Conservation (phyloP, 2,113 vertebrate species). For the Alouatta palliata region DNA sequence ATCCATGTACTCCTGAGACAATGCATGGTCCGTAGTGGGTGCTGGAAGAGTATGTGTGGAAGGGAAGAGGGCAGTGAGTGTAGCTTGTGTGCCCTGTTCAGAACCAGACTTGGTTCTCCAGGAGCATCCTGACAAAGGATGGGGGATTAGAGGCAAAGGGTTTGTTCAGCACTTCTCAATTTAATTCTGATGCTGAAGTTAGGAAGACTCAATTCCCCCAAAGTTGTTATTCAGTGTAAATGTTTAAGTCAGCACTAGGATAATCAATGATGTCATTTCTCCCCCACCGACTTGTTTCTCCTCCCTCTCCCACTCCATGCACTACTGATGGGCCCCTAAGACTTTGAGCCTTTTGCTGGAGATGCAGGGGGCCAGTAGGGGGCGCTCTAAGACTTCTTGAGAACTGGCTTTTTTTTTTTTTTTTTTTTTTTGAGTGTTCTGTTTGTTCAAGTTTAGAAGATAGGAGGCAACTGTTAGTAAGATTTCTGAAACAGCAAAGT, state of each 20-base stretch:
- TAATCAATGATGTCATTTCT: not conserved
- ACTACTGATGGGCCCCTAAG: not conserved
- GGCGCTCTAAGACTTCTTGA: conserved; percentile 13
- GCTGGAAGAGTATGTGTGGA: not conserved
- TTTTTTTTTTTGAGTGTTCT: not conserved
- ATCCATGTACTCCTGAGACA: not conserved
- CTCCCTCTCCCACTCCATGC: not conserved
- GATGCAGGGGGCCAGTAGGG: conserved; percentile 23
- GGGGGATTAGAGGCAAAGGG: not conserved
- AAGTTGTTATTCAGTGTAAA: not conserved
- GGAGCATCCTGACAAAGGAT: not conserved
- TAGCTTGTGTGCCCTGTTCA: no score
- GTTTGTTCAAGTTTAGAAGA: not conserved
- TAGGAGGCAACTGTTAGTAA: not conserved
- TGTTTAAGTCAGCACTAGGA: not conserved
- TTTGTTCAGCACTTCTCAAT: not conserved
- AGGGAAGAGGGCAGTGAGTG: not conserved
- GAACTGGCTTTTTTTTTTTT: not conserved
- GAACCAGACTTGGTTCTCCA: not conserved
- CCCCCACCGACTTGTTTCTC: not conserved
- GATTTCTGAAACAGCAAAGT: conserved; percentile 7
- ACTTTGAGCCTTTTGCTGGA: not conserved
- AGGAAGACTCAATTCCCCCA: not conserved
- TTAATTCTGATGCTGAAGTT: not conserved
- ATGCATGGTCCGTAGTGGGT: fast-evolving